These are phyloP conservation scores for Lemur catta DNA, from an alignment of 2,797 vertebrate species.

Conservation along the genomic window DNA sequence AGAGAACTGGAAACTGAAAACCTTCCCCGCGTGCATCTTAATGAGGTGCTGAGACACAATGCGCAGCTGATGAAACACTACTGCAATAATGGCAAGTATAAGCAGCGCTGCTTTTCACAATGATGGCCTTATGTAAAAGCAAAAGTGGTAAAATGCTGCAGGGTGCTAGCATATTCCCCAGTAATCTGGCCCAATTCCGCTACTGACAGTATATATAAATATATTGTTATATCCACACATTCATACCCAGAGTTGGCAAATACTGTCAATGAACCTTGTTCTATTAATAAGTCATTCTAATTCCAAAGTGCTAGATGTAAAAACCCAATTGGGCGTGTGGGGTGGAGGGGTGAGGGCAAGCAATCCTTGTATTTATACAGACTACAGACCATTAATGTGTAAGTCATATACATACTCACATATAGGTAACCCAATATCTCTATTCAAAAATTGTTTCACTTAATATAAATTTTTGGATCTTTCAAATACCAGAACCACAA, in stretches of 20 bases:
- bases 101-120: fast-evolving
- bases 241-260: not conserved
- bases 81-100: not conserved
- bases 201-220: not conserved
- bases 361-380: not conserved
- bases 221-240: not conserved
- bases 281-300: not conserved
- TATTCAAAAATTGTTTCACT: not conserved
- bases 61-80: constrained; percentile 15
- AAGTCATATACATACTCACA: not conserved
- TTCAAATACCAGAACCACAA: not conserved
- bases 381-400: not conserved
- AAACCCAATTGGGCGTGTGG: not conserved
- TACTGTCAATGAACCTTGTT: not conserved
- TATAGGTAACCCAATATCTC: not conserved
- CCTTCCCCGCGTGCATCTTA: not conserved
- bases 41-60: not conserved
- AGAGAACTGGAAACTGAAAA: not conserved
- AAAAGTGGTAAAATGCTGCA: not conserved
- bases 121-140: not conserved
- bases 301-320: not conserved
- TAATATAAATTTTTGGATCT: not conserved
- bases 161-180: not conserved
- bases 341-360: not conserved
- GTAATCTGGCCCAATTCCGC: not conserved